Evolutionary conservation across 2,888 invertebrate genomes (phyloP), one percentile per base, ranked within the genome.

Genomic region (Anorthoa munda): DNA sequence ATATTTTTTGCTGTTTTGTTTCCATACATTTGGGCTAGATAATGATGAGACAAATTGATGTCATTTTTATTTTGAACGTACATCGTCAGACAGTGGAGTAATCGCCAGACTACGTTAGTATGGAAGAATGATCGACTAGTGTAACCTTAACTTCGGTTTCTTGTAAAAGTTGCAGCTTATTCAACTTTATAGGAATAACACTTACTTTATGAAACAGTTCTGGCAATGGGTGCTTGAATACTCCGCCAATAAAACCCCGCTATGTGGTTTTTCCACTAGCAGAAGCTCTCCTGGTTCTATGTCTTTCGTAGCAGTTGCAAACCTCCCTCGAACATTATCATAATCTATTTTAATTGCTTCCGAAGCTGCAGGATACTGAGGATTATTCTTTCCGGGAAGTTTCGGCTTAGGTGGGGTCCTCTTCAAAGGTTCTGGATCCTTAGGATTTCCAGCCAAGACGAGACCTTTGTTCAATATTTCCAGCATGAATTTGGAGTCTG

Each of bases 281-380:
- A 99, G 90, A 66, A 97, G 96, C 87, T 98, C 98, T 0, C 98
- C 98, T 4, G 97, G 97, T 79, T 96, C 94, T 15, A 99, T 97
- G 86, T 98, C 97, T 74, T 97, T 96, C 0, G 96, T 96, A 0
- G 98, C 98, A 48, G 97, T 96, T 0, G 98, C 98, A 90, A 97
- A 98, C 87, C 98, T 96, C 0, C 99, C 99, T 88, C 97, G 97
- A 4, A 93, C 91, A 26, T 96, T 95, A 69, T 97, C 97, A 75
- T 97, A 96, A 66, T 97, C 97, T 78, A 98, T 97, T 71, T 96
- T 95, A 4, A 98, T 96, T 0, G 97, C 96, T 9, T 97, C 96
- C 78, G 97, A 97, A 31, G 97, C 97, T 9, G 97, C 96, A 2
- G 97, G 97, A 84, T 97, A 97, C 56, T 92, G 86, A 4, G 91